Evolutionary conservation across 1,140 invertebrate genomes (phyloP).

Genomic region (Drosophila willistoni): DNA sequence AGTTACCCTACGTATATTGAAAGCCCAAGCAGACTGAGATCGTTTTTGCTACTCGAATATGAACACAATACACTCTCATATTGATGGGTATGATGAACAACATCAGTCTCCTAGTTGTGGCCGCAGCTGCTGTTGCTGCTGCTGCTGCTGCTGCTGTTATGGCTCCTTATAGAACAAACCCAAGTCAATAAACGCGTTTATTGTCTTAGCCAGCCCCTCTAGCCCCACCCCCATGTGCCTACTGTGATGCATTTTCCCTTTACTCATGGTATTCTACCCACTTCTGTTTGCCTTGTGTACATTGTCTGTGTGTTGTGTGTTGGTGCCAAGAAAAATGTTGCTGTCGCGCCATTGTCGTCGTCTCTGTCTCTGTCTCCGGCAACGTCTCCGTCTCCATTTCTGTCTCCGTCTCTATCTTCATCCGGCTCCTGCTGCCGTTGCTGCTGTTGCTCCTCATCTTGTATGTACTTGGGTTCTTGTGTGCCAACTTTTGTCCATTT

Average conservation of each 20-base stretch:
- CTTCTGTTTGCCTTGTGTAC: slow-evolving; percentile 63
- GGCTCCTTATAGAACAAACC: slow-evolving; percentile 20
- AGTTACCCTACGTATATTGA: no score
- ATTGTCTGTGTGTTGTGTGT: slow-evolving; percentile 64
- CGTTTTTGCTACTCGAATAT: no score
- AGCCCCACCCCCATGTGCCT: neutral
- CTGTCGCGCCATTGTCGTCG: slow-evolving; percentile 77
- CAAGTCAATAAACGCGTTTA: slow-evolving; percentile 81
- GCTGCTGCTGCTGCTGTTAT: slow-evolving; percentile 31
- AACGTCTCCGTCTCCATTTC: slow-evolving; percentile 20
- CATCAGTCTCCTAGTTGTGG: slow-evolving; percentile 2
- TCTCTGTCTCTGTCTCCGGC: slow-evolving; percentile 32
- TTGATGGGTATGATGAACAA: neutral
- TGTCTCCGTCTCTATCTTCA: slow-evolving; percentile 17
- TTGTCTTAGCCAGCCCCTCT: slow-evolving; percentile 61
- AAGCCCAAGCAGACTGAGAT: no score
- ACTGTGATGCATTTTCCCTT: neutral
- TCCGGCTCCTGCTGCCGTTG: slow-evolving; percentile 20
- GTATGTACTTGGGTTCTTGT: slow-evolving; percentile 36
- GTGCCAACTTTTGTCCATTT: slow-evolving; percentile 79
- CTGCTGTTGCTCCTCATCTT: neutral
- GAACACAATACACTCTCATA: neutral
- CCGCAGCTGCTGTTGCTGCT: slow-evolving; percentile 33
- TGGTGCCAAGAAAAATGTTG: slow-evolving; percentile 81
- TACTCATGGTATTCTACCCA: slow-evolving; percentile 3